phyloP scores from a whole-genome alignment of 2,797 vertebrate species.

The Mionectes olivaceus region DNA sequence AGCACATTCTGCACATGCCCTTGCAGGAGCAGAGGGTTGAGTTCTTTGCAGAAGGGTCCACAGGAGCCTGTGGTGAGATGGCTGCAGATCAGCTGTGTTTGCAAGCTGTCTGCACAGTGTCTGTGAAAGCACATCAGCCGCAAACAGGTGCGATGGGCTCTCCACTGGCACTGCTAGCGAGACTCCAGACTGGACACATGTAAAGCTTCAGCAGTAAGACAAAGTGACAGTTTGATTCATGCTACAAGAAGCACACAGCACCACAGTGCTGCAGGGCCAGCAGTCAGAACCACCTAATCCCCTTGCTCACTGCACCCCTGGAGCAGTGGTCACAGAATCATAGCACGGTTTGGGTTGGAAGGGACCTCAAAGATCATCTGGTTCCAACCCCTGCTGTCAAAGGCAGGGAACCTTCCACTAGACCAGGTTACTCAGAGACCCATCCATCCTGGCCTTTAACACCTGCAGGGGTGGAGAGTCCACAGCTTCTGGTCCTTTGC shows the following conservation, averaged over 20 bases:
- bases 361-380: not conserved
- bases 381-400: not conserved
- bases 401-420: not conserved
- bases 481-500: fast-evolving
- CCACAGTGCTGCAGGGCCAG: fast-evolving
- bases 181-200: fast-evolving
- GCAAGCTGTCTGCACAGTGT: fast-evolving
- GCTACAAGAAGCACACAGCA: not conserved
- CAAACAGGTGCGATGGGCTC: not conserved
- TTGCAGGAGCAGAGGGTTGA: not conserved
- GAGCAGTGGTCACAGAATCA: not conserved
- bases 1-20: not conserved
- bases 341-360: not conserved
- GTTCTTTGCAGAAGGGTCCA: not conserved
- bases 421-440: not conserved
- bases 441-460: not conserved
- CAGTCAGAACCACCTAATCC: fast-evolving
- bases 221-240: not conserved
- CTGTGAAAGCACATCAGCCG: not conserved
- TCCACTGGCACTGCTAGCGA: not conserved
- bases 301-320: fast-evolving
- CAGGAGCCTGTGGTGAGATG: not conserved
- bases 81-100: not conserved
- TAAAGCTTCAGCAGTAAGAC: not conserved
- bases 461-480: not conserved